Conservation (phyloP, 2,888 invertebrate species). For the Neoascia interrupta region DNA sequence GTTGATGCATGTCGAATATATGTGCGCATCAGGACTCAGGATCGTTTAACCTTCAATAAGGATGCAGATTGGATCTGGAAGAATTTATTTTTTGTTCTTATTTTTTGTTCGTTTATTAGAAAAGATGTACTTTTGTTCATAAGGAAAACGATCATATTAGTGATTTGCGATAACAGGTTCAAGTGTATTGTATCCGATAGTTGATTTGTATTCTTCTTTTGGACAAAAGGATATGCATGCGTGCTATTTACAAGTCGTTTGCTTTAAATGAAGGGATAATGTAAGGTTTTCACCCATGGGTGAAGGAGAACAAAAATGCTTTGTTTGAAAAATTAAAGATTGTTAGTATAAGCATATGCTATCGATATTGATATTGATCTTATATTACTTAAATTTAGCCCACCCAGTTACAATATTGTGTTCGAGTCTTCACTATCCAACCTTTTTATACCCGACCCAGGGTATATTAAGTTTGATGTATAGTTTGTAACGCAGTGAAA, state of each 20-base stretch:
- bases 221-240: slow-evolving; percentile 36
- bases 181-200: slow-evolving; percentile 3
- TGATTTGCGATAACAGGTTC: slow-evolving; percentile 58
- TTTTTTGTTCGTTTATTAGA: not conserved
- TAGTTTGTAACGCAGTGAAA: too few species aligned
- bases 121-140: slow-evolving; percentile 8
- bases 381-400: too few species aligned
- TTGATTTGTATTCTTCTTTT: slow-evolving; percentile 34
- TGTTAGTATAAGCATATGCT: too few species aligned
- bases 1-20: slow-evolving; percentile 24
- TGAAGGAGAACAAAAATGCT: too few species aligned
- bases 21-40: slow-evolving; percentile 20
- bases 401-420: too few species aligned
- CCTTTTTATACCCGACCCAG: too few species aligned
- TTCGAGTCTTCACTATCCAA: too few species aligned
- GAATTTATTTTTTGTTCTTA: slow-evolving; percentile 26
- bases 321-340: too few species aligned
- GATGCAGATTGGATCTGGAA: slow-evolving; percentile 41
- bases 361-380: too few species aligned
- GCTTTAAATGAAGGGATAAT: slow-evolving; percentile 45
- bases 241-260: slow-evolving; percentile 36
- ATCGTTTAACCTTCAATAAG: slow-evolving; percentile 41
- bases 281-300: too few species aligned
- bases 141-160: slow-evolving; percentile 3
- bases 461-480: too few species aligned